Conservation (phyloP, 2,888 invertebrate species). For the Archips xylosteana region DNA sequence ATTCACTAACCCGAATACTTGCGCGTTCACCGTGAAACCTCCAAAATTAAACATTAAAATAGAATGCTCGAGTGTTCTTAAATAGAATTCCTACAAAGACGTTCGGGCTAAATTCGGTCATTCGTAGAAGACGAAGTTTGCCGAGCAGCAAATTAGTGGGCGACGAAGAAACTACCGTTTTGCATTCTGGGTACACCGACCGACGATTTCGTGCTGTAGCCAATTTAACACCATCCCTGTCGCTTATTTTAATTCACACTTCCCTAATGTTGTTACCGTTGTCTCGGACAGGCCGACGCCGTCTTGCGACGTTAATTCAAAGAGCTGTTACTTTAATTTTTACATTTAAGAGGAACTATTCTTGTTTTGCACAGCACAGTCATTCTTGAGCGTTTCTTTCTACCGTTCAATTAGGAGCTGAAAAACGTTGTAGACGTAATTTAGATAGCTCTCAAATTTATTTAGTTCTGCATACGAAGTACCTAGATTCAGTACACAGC, state of each 20-base stretch:
- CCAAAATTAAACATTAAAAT: conserved; percentile 42
- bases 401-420: neutral
- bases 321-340: conserved; percentile 32
- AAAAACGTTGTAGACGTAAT: neutral
- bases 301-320: conserved; percentile 23
- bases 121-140: conserved; percentile 63
- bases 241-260: conserved; percentile 52
- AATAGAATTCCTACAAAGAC: conserved; percentile 50
- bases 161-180: conserved; percentile 58
- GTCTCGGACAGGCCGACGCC: conserved; percentile 24
- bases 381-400: neutral
- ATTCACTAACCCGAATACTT: conserved; percentile 34
- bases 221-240: conserved; percentile 54
- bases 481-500: too few relatives aligned
- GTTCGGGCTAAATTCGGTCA: conserved; percentile 54
- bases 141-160: conserved; percentile 69
- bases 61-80: conserved; percentile 42
- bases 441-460: neutral
- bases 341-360: conserved; percentile 25
- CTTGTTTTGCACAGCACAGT: neutral
- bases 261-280: conserved; percentile 42
- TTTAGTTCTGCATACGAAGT: too few relatives aligned
- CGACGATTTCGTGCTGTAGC: conserved; percentile 48
- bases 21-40: conserved; percentile 40
- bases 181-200: conserved; percentile 46